These are phyloP conservation scores for Amphiduros pacificus DNA, from an alignment of 2,888 invertebrate species.

Conservation along the genomic window DNA sequence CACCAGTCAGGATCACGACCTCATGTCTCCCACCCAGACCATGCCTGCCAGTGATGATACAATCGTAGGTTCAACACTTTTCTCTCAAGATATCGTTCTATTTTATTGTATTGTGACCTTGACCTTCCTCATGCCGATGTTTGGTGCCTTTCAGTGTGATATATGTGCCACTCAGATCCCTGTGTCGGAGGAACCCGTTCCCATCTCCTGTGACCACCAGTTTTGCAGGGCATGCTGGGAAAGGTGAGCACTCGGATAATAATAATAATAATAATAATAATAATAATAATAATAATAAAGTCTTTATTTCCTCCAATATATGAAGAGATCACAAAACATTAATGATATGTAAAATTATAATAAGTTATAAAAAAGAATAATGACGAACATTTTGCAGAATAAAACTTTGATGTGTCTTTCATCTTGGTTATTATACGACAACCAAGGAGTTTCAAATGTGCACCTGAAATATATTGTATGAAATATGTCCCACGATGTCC, in stretches of 20 bases:
- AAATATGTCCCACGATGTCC: too few relatives aligned
- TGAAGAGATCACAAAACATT: background rate
- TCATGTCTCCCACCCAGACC: slow-evolving; percentile 17
- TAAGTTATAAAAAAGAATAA: too few relatives aligned
- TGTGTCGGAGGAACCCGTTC: slow-evolving; percentile 62
- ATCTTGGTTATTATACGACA: too few relatives aligned
- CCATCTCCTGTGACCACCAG: slow-evolving; percentile 68
- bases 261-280: too few relatives aligned
- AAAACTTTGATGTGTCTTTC: too few relatives aligned
- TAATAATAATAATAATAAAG: too few relatives aligned
- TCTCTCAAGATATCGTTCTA: background rate
- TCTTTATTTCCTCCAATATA: slow-evolving; percentile 15
- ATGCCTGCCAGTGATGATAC: slow-evolving; percentile 6
- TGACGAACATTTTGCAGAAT: too few relatives aligned
- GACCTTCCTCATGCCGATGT: background rate
- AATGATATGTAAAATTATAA: too few relatives aligned
- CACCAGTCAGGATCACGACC: slow-evolving; percentile 10
- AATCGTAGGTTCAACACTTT: slow-evolving; percentile 7
- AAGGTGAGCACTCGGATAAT: slow-evolving; percentile 54
- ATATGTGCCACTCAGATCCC: slow-evolving; percentile 65
- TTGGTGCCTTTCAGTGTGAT: slow-evolving; percentile 63
- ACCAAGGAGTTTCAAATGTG: too few relatives aligned
- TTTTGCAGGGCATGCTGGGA: slow-evolving; percentile 72
- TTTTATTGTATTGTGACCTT: background rate
- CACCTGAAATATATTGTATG: too few relatives aligned